Evolutionary conservation across 2,797 vertebrate genomes (phyloP), one percentile per base, ranked within the genome.

Genomic region (Anableps anableps): DNA sequence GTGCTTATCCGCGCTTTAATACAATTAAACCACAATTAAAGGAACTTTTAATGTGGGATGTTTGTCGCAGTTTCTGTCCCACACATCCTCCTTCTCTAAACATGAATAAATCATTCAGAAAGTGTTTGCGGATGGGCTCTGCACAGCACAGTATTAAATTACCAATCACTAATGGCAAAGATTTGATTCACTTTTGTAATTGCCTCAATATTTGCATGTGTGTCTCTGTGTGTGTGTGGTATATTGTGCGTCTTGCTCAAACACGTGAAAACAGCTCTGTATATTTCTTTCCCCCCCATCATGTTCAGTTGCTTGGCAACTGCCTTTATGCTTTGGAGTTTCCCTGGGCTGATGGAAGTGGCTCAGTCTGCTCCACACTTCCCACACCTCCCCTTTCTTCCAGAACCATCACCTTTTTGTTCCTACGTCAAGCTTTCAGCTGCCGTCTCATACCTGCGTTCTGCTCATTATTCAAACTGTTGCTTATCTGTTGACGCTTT

Each of bases 241-340:
- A 55, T 70, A 34, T 80, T 70, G 58, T 17, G 8, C n/a, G 74
- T 84, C 85, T 86, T 88, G 73, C 84, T 84, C 86, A 85, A 89
- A 91, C 89, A 92, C 78, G 75, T 88, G 89, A 86, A 94, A 90
- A 88, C 91, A 88, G 87, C 66, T 93, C 85, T 88, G 88, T 89
- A 79, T 86, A 81, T 82, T 83, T 48, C 38, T 36, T 50, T 38
- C n/a, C 0, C 19, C 43, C 34, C 19, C 82, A 88, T 87, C 79
- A 14, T 89, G 86, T 89, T 91, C 90, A 84, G 95, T 96, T 96
- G 94, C 95, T 93, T 95, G 92, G 96, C 95, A 96, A 96, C 95
- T 80, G 86, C 91, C 82, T 87, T 88, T 89, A 92, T 94, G 92
- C 94, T 94, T 93, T 90, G 88, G 93, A 91, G 93, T 93, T 95